Percentiles rank a stretch among this genome's conserved stretches.
Evolutionary conservation across 92 coral and sea anemone species (phyloP).

Genomic region (Epizoanthus rinbou): DNA sequence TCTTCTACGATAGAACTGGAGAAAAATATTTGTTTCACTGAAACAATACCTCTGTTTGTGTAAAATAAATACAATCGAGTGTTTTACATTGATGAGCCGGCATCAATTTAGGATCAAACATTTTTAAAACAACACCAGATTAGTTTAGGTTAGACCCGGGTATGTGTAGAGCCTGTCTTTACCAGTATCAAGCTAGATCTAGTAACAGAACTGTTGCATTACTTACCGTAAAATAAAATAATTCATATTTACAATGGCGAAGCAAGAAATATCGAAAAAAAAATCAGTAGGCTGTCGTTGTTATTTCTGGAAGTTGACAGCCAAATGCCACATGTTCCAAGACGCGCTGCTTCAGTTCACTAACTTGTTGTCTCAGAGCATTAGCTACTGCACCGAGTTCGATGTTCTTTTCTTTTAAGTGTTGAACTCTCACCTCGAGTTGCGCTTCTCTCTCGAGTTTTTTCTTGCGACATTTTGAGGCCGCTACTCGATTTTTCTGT

Average conservation of each 20-base stretch:
- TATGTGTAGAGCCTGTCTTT: too few species aligned
- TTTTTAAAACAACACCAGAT: not conserved
- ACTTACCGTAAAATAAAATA: not conserved
- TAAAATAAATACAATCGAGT: not conserved
- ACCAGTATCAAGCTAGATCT: too few species aligned
- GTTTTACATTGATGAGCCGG: slow-evolving; percentile 9
- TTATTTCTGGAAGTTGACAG: slow-evolving; percentile 88
- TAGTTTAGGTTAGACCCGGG: too few species aligned
- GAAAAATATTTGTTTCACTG: too few species aligned
- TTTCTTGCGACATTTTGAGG: slow-evolving; percentile 96
- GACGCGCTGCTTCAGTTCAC: slow-evolving; percentile 90
- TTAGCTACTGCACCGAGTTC: slow-evolving; percentile 93
- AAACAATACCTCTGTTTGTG: too few species aligned
- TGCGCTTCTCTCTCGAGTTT: slow-evolving; percentile 98
- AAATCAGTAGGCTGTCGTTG: slow-evolving; percentile 63
- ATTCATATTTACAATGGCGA: slow-evolving; percentile 6
- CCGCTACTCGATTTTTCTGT: slow-evolving; percentile 97
- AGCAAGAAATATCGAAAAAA: not conserved
- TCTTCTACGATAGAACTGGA: too few species aligned
- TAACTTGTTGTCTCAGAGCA: slow-evolving; percentile 84
- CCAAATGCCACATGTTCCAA: slow-evolving; percentile 96
- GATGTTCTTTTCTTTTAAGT: slow-evolving; percentile 91
- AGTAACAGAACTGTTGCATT: not conserved
- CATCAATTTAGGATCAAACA: not conserved
- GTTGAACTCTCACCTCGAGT: slow-evolving; percentile 93